Percentiles rank a stretch among this genome's conserved stretches.
These are phyloP conservation scores for Formica exsecta DNA, from an alignment of 1,140 invertebrate genomes.

Conservation along the genomic window DNA sequence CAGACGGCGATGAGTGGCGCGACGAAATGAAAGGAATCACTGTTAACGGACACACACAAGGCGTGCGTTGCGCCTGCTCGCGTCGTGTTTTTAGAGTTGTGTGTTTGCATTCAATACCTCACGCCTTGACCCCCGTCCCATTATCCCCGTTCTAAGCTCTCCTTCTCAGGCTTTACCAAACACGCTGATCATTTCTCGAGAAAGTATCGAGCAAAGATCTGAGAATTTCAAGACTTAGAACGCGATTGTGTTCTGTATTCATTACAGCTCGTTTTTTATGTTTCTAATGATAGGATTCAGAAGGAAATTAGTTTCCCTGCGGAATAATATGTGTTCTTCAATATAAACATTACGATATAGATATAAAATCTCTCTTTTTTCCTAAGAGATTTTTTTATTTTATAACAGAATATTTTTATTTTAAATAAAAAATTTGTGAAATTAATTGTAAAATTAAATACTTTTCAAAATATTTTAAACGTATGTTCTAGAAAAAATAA, in stretches of 20 bases:
- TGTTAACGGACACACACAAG: slow-evolving; percentile 63
- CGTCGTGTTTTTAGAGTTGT: slow-evolving; percentile 62
- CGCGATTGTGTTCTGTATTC: neutral
- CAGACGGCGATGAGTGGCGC: slow-evolving; percentile 39
- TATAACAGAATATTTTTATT: neutral
- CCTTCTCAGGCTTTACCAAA: slow-evolving; percentile 30
- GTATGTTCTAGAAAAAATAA: neutral
- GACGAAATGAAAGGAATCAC: slow-evolving; percentile 72
- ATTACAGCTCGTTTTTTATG: neutral
- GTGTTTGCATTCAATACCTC: slow-evolving; percentile 57
- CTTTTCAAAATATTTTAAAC: neutral
- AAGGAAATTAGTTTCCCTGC: neutral
- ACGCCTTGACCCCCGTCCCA: slow-evolving; percentile 19
- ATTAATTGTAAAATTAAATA: slow-evolving; percentile 5
- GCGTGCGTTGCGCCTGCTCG: slow-evolving; percentile 27
- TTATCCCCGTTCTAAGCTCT: slow-evolving; percentile 12
- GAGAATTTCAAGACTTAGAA: slow-evolving; percentile 1
- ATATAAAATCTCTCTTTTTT: neutral
- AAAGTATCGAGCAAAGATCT: slow-evolving; percentile 17
- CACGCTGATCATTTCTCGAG: neutral
- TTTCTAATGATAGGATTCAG: neutral
- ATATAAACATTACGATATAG: neutral
- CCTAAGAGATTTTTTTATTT: neutral
- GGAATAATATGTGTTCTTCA: neutral
- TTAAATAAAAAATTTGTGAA: neutral